Evolutionary conservation across 2,888 invertebrate species (phyloP).

Genomic region (Dugesia japonica): DNA sequence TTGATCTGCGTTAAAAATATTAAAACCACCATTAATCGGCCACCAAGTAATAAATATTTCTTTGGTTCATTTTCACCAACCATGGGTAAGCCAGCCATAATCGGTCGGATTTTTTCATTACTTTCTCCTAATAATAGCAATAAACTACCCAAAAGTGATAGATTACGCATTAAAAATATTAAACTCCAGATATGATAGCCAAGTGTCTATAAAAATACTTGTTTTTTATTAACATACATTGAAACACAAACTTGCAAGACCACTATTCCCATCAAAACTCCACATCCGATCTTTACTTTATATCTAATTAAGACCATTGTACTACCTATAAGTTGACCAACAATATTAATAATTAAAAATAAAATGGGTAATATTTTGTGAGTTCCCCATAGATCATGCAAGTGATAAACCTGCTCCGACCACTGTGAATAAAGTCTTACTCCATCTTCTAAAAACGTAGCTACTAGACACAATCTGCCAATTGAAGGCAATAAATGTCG

Average conservation of each 20-base stretch:
- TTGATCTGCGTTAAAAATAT: slow-evolving; percentile 93
- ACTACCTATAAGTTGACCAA: slow-evolving; percentile 88
- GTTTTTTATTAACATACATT: neutral
- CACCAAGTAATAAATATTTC: slow-evolving; percentile 81
- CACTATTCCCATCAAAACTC: slow-evolving; percentile 80
- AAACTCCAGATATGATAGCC: slow-evolving; percentile 67
- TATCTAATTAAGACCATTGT: slow-evolving; percentile 80
- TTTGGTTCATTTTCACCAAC: slow-evolving; percentile 60
- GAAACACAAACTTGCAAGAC: slow-evolving; percentile 76
- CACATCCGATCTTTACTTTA: slow-evolving; percentile 61
- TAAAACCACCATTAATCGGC: slow-evolving; percentile 80
- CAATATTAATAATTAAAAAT: slow-evolving; percentile 81
- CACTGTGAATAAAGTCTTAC: slow-evolving; percentile 98
- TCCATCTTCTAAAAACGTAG: slow-evolving; percentile 96
- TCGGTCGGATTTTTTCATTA: slow-evolving; percentile 65
- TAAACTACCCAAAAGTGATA: slow-evolving; percentile 86
- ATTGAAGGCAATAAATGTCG: slow-evolving; percentile 77
- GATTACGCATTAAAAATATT: slow-evolving; percentile 54
- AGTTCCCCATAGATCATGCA: slow-evolving; percentile 91
- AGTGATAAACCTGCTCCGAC: slow-evolving; percentile 86
- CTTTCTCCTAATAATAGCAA: slow-evolving; percentile 86
- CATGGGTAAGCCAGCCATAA: slow-evolving; percentile 70
- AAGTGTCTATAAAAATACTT: slow-evolving; percentile 43
- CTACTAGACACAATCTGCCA: slow-evolving; percentile 83
- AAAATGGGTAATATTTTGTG: slow-evolving; percentile 72